Evolutionary conservation across 2,113 vertebrate genomes (phyloP).

Genomic region (Abramis brama): DNA sequence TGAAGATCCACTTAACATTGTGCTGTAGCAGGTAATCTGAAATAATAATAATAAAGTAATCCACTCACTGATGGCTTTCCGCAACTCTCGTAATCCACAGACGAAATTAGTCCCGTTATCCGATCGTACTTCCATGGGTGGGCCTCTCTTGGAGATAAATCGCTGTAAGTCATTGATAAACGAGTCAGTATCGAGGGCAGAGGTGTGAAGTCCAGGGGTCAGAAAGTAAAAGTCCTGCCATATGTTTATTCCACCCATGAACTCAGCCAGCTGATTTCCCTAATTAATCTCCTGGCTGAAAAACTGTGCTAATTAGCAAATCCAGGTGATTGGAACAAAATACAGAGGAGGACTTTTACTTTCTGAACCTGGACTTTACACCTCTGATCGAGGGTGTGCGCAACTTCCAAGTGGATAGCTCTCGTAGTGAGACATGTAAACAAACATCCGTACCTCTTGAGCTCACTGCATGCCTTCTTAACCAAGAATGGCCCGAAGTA

Average conservation of each 20-base stretch:
- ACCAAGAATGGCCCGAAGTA: background rate
- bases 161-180: constrained; percentile 10
- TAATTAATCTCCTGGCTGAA: too few species aligned
- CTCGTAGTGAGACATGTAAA: constrained; percentile 30
- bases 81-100: constrained; percentile 10
- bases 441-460: constrained; percentile 26
- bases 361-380: too few species aligned
- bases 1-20: constrained; percentile 4
- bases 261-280: too few species aligned
- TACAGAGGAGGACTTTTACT: too few species aligned
- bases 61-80: background rate
- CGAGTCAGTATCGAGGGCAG: background rate
- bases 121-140: background rate
- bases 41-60: background rate
- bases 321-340: too few species aligned
- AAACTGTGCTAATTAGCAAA: too few species aligned
- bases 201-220: too few species aligned
- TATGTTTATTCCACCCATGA: too few species aligned
- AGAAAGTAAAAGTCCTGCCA: too few species aligned
- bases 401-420: constrained; percentile 9
- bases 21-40: constrained; percentile 8
- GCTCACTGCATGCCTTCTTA: background rate
- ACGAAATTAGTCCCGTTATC: constrained; percentile 29
- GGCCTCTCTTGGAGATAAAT: background rate
- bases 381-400: background rate